Conservation (phyloP, 2,888 invertebrate species). For the Agrotis clavis region DNA sequence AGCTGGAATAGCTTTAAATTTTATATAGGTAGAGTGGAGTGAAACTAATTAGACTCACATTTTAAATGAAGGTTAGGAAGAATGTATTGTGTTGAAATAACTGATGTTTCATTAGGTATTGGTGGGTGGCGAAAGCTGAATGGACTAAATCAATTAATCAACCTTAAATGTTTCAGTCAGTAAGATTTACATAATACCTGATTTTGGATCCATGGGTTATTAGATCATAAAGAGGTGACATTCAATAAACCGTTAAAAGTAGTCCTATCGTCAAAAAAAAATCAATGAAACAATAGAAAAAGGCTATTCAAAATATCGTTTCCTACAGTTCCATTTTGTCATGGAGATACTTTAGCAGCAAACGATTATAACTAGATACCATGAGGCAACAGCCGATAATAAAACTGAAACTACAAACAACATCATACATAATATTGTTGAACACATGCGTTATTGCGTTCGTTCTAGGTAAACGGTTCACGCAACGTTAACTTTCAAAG, state of each 20-base stretch:
- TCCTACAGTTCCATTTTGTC: neutral
- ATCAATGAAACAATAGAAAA: neutral
- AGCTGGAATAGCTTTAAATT: constrained; percentile 19
- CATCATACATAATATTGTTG: constrained; percentile 11
- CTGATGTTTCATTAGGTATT: too few relatives aligned
- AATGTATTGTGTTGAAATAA: too few relatives aligned
- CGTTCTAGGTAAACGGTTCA: constrained; percentile 50
- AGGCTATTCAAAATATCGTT: neutral
- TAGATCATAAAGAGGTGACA: neutral
- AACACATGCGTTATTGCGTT: constrained; percentile 9
- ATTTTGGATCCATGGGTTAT: neutral
- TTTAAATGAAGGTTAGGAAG: too few relatives aligned
- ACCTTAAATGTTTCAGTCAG: too few relatives aligned
- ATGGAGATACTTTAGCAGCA: neutral
- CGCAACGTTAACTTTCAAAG: constrained; percentile 66
- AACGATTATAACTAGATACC: neutral
- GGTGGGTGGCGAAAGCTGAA: too few relatives aligned
- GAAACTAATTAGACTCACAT: too few relatives aligned
- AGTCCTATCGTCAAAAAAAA: neutral
- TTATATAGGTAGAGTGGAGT: neutral
- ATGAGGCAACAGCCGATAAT: constrained; percentile 12
- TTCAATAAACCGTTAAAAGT: neutral
- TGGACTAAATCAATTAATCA: too few relatives aligned
- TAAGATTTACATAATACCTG: too few relatives aligned
- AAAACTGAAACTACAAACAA: constrained; percentile 25